Evolutionary conservation across 23 tunicate species (phyloP), one percentile per base, ranked within the genome.

Genomic region (Halocynthia aurantium): DNA sequence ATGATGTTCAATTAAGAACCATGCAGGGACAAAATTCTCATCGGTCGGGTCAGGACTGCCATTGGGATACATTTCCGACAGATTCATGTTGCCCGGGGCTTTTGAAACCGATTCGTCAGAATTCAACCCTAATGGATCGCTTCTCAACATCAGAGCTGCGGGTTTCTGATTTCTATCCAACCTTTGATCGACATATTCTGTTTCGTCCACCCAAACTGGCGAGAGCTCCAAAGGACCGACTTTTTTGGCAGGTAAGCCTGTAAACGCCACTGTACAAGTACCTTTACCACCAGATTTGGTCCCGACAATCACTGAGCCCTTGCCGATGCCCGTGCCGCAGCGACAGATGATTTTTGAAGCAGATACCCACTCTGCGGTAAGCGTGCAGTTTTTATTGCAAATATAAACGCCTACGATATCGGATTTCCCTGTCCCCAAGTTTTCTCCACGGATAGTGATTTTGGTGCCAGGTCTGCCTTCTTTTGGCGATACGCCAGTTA

Each of bases 401-500:
- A 96, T 91, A 8, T 83, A 95, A 52, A 96, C 96, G 6, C 87
- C 90, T 82, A 85, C 19, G 8, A 96, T 70, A 71, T 96, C 99
- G 73, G 31, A 57, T 89, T 81, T 86, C 20, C 63, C 71, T 60
- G 58, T 75, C 13, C 99, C 99, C 13, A 96, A 69, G 75, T 96
- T 96, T 74, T 96, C 96, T n/a, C 99, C 99, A 49, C 99, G 84
- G 20, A 96, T 96, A 7, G 99, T 96, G 11, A 96, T 76, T 72
- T 81, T 89, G 0, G 99, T 96, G 20, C 85, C 83, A 6, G 99
- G 99, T 22, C 79, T 53, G 0, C 93, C 99, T 52, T 89, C 96
- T 82, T 80, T 96, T 12, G 99, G 99, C 8, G 99, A 73, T 12
- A 96, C 83, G 12, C 99, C 99, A 55, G 99, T 96, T 10, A 96